Evolutionary conservation across 2,113 vertebrate species (phyloP).

Genomic region (Lepidothrix coronata): DNA sequence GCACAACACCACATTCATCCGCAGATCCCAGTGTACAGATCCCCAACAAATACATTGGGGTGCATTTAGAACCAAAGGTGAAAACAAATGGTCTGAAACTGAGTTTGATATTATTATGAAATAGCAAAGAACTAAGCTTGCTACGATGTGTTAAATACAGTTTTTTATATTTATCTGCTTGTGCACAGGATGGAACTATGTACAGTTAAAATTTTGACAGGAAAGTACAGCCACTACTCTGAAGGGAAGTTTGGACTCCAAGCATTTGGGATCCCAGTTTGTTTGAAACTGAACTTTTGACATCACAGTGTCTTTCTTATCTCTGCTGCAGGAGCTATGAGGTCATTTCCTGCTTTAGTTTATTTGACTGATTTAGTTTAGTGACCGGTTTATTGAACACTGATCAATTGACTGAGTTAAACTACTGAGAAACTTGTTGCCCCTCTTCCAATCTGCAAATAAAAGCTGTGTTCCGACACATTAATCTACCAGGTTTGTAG

Average conservation of each 20-base stretch:
- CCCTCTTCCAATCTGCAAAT: neutral
- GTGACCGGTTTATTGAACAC: neutral
- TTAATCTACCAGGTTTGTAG: neutral
- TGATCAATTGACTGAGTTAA: neutral
- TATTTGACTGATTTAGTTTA: neutral
- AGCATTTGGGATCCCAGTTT: neutral
- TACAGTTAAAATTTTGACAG: neutral
- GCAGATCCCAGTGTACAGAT: rapidly evolving
- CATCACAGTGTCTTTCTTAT: neutral
- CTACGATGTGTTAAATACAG: neutral
- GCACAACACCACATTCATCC: rapidly evolving
- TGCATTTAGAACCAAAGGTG: neutral
- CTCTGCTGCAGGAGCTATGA: neutral
- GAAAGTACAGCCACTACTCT: neutral
- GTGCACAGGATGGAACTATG: neutral
- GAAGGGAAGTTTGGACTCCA: neutral
- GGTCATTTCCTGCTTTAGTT: neutral
- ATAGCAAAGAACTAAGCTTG: neutral
- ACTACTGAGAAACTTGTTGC: neutral
- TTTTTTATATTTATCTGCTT: neutral
- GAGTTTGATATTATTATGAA: neutral
- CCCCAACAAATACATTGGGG: rapidly evolving
- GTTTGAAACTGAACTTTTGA: neutral
- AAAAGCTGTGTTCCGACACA: neutral
- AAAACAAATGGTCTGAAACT: neutral